Evolutionary conservation across 2,797 vertebrate species (phyloP), one percentile per base, ranked within the genome.

Genomic region (Sphenodon punctatus): DNA sequence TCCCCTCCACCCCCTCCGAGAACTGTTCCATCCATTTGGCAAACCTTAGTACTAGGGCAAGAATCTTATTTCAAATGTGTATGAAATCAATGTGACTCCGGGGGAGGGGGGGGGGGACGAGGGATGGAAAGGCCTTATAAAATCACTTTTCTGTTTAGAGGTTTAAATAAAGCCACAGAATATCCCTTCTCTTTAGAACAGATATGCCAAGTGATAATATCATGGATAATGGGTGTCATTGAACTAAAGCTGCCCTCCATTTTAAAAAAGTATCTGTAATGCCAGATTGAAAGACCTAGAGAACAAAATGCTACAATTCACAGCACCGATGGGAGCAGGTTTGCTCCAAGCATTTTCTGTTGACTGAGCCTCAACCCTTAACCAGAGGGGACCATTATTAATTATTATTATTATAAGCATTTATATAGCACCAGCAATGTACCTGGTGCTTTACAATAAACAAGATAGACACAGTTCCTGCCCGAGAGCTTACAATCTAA

Each of bases 191-290:
- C 63, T 79, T 67, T 64, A 75, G 36, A 68, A 55, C 22, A 75
- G 46, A 79, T 90, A 1, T 42, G 75, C 41, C 43, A 80, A 53
- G 22, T 78, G 61, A 78, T 66, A 41, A 1, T 58, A 63, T 67
- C 84, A 81, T 82, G 86, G 84, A 86, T 76, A 80, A 59, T 53
- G 75, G 80, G 32, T 80, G 80, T 56, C 53, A 75, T 56, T 73
- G 75, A 68, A 78, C 80, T n/a, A 71, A 78, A 51, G 36, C 86
- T 73, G 89, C 14, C 66, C 85, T 68, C 48, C 56, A 80, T 20
- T 36, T 58, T 5, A n/a, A 59, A 68, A 58, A 32, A 80, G 68
- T 27, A 73, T 84, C 19, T 79, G 61, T 67, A 67, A 84, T 82
- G 67, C 70, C 59, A 89, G 77, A 84, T 30, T 34, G 74, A 89